These are phyloP conservation scores for Tetrax tetrax DNA, from an alignment of 2,113 vertebrate genomes.

Conservation along the genomic window DNA sequence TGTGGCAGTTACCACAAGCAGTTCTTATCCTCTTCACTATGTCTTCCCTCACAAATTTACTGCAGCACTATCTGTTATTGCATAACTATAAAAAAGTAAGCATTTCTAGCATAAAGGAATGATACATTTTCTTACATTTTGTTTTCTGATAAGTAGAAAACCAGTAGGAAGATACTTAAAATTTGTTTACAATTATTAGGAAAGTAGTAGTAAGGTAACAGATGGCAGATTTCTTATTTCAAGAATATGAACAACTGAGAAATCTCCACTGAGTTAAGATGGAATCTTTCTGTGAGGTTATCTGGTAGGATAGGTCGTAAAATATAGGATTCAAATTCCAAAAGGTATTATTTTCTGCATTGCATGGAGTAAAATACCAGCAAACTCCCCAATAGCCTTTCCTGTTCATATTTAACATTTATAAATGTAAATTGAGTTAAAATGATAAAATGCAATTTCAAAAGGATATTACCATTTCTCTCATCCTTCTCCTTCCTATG, in stretches of 20 bases:
- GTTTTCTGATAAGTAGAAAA: background rate
- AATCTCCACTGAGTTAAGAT: background rate
- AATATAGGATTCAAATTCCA: background rate
- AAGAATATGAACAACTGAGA: background rate
- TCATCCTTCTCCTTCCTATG: background rate
- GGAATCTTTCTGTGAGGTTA: background rate
- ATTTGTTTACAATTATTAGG: background rate
- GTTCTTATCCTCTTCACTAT: background rate
- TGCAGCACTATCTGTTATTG: background rate
- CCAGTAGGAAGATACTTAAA: background rate
- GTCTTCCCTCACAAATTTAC: background rate
- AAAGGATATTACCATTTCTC: background rate
- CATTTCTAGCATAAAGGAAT: background rate
- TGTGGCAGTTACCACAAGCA: background rate
- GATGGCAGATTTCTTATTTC: background rate
- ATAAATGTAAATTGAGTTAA: background rate
- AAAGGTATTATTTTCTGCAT: background rate
- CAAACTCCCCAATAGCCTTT: background rate
- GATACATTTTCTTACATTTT: background rate
- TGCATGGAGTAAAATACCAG: background rate
- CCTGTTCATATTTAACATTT: background rate
- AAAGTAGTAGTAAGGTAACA: background rate
- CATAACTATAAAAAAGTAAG: background rate
- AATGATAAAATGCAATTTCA: background rate
- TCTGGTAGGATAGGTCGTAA: background rate